Conservation (phyloP, 2,888 invertebrate species). For the Nemurella pictetii region DNA sequence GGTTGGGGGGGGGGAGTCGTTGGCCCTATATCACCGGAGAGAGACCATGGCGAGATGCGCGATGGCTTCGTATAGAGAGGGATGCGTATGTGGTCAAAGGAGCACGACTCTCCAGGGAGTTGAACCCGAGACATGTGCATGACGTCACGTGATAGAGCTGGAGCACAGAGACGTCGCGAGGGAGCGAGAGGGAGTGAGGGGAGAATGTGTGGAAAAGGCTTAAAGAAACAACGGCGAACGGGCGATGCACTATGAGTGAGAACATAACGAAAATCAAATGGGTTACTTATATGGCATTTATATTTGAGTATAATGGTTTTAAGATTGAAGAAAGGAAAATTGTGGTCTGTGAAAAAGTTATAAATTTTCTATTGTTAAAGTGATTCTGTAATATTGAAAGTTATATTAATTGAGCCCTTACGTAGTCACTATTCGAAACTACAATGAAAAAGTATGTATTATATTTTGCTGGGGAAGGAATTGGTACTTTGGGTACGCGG, state of each 20-base stretch:
- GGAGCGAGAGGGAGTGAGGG: not conserved
- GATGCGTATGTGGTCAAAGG: conserved; percentile 29
- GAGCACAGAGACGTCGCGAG: not conserved
- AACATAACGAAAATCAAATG: not conserved
- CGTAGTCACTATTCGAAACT: too few relatives aligned
- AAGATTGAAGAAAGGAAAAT: not conserved
- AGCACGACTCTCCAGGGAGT: conserved; percentile 9
- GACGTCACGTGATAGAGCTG: conserved; percentile 18
- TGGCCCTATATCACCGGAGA: conserved; percentile 1
- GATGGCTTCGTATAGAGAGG: not conserved
- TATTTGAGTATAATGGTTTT: not conserved
- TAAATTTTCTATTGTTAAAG: too few relatives aligned
- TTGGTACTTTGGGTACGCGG: too few relatives aligned
- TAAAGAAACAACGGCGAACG: not conserved
- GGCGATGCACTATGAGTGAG: not conserved
- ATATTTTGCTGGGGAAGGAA: too few relatives aligned
- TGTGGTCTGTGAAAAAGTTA: too few relatives aligned
- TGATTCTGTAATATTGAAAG: too few relatives aligned
- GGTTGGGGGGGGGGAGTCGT: not conserved
- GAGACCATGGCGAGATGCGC: not conserved
- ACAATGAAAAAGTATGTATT: too few relatives aligned
- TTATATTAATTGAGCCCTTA: too few relatives aligned
- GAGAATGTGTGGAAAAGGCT: not conserved
- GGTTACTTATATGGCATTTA: not conserved
- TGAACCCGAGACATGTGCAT: conserved; percentile 11